Base-by-base conservation (phyloP, 2,797 vertebrate species). In the Gambusia yucatana region DNA sequence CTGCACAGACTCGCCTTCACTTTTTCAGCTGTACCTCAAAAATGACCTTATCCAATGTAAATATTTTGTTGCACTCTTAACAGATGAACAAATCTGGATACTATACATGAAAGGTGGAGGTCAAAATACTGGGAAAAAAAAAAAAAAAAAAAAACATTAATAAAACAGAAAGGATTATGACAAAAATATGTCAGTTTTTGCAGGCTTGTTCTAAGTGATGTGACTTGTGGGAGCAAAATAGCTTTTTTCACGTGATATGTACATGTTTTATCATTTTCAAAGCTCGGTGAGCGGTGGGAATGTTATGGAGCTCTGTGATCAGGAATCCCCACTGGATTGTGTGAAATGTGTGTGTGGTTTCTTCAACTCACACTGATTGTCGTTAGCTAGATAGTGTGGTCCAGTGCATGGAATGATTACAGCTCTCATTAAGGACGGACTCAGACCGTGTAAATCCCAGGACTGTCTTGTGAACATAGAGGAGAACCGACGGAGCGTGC, bases 341-440 rank as follows among this genome's bases (percentile, higher is more conserved):
- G 79, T 72, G 79, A 84, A 73, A 83, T 76, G 85, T 86, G 79
- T 79, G 75, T 84, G 85, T 89, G 77, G 72, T 71, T 87, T 92
- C 81, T 85, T 88, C 83, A 86, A 91, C 89, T 88, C 48, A 17
- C 50, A 73, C 77, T 88, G 39, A 44, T 85, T 77, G 89, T 90
- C 52, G 71, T 90, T 88, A 89, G 87, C 79, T 57, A 84, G 85
- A 91, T 84, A 84, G 86, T 88, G 88, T 93, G 91, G 87, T 93
- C 86, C 87, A 85, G 83, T 88, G 89, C 86, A 86, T 89, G 14
- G 76, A 84, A 88, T 93, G 91, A 93, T 94, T 91, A 92, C 87
- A 82, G 88, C 82, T 82, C 92, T 94, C 90, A 92, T 94, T 93
- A 94, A 89, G 82, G 85, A 82, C 73, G 73, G 79, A 86, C 72